phyloP scores from a whole-genome alignment of 2,888 invertebrate species.

The Andrena bicolor region DNA sequence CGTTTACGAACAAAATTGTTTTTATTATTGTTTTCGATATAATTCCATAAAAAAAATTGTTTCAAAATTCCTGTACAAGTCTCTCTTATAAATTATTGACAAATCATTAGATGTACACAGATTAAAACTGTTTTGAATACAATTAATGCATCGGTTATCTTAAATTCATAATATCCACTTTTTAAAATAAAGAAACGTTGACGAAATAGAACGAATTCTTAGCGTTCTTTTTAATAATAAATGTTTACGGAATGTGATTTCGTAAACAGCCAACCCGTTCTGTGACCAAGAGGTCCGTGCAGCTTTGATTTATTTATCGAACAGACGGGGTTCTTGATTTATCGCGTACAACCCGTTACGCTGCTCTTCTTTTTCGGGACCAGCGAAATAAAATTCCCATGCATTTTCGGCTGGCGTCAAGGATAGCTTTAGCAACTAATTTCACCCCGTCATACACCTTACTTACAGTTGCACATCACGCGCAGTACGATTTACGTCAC shows the following conservation, averaged over 20 bases:
- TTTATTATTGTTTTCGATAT: too few species aligned
- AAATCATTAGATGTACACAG: too few species aligned
- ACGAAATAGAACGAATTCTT: background rate
- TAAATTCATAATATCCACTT: too few species aligned
- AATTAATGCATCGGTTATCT: too few species aligned
- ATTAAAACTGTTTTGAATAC: too few species aligned
- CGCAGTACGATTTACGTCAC: conserved; percentile 63
- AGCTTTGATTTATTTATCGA: conserved; percentile 31
- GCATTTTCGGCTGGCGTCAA: conserved; percentile 33
- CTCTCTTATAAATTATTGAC: too few species aligned
- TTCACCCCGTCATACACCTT: conserved; percentile 48
- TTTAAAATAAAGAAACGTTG: background rate
- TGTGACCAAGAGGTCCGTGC: background rate
- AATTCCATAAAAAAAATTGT: too few species aligned
- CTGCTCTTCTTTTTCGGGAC: background rate
- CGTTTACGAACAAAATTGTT: too few species aligned
- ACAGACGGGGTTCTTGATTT: conserved; percentile 28
- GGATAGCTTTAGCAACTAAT: conserved; percentile 45
- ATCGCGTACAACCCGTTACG: conserved; percentile 7
- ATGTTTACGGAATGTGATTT: conserved; percentile 14
- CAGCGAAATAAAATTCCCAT: conserved; percentile 50
- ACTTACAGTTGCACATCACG: conserved; percentile 67
- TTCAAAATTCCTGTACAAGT: too few species aligned
- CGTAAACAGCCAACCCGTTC: background rate
- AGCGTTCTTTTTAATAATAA: background rate